A percentile compares a stretch with the other conserved stretches of the same genome.
Evolutionary conservation across 2,113 vertebrate genomes (phyloP).

Genomic region (Cinclus cinclus): DNA sequence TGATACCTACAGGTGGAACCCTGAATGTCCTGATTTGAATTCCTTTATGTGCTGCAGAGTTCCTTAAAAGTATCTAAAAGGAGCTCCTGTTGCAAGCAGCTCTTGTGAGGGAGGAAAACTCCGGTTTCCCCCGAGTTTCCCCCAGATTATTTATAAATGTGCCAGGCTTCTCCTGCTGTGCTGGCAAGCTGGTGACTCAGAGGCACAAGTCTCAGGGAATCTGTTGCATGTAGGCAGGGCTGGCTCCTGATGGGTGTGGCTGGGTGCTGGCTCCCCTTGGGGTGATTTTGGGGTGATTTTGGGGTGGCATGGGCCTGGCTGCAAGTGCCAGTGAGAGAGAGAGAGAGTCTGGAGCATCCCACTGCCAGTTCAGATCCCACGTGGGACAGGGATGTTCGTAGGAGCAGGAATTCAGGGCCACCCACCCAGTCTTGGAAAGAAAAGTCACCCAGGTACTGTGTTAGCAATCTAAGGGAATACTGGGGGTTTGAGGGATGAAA

Average conservation of each 20-base stretch:
- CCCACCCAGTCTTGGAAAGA: not conserved
- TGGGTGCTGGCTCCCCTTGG: not conserved
- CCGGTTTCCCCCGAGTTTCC: not conserved
- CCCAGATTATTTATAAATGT: conserved; percentile 40
- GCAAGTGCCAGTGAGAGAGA: accelerated
- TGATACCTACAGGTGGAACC: not conserved
- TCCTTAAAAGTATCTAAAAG: not conserved
- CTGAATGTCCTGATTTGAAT: not conserved
- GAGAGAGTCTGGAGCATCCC: not conserved
- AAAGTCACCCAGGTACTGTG: not conserved
- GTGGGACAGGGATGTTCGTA: not conserved
- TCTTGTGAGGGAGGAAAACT: not conserved
- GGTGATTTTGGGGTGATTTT: accelerated
- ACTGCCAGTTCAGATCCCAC: not conserved
- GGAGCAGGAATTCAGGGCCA: not conserved
- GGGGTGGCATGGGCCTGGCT: not conserved
- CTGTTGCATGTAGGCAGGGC: not conserved
- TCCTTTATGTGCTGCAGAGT: not conserved
- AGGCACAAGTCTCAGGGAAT: not conserved
- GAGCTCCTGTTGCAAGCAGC: not conserved
- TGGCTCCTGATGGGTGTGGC: not conserved
- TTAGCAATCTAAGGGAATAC: not conserved
- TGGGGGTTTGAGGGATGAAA: not conserved
- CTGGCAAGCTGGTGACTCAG: conserved; percentile 22
- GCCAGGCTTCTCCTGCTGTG: conserved; percentile 7